Conservation (phyloP, 2,888 invertebrate species). For the Listrodromus nycthemerus region DNA sequence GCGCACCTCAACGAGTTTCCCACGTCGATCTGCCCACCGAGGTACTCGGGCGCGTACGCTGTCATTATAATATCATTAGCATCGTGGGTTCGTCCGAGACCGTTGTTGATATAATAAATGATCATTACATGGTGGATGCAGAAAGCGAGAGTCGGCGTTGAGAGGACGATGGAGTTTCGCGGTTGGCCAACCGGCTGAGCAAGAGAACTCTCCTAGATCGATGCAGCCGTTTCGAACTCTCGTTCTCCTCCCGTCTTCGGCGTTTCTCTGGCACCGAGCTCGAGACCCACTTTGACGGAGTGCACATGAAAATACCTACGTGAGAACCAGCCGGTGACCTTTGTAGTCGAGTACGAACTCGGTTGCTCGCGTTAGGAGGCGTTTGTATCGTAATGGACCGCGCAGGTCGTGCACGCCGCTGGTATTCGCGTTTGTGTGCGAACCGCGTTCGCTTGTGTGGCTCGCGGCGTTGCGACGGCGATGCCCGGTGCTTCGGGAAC, state of each 20-base stretch:
- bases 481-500: constrained; percentile 70
- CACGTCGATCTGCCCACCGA: constrained; percentile 7
- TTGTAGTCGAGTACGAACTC: constrained; percentile 9
- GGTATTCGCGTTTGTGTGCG: constrained; percentile 32
- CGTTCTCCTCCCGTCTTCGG: background rate
- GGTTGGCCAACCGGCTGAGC: constrained; percentile 20
- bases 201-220: background rate
- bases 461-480: constrained; percentile 33
- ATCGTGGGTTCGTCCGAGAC: constrained; percentile 4
- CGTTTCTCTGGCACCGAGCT: background rate
- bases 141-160: background rate
- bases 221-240: background rate
- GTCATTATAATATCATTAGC: constrained; percentile 49
- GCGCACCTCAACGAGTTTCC: constrained; percentile 17
- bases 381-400: constrained; percentile 18
- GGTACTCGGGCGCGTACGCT: constrained; percentile 1
- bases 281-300: constrained; percentile 1
- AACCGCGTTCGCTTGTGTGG: constrained; percentile 45
- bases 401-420: constrained; percentile 38
- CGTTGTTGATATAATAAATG: constrained; percentile 29
- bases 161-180: constrained; percentile 9
- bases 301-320: constrained; percentile 12
- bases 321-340: constrained; percentile 27
- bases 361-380: background rate
- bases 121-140: constrained; percentile 25